Evolutionary conservation across 2,113 vertebrate species (phyloP).

Genomic region (Sylvietta virens): DNA sequence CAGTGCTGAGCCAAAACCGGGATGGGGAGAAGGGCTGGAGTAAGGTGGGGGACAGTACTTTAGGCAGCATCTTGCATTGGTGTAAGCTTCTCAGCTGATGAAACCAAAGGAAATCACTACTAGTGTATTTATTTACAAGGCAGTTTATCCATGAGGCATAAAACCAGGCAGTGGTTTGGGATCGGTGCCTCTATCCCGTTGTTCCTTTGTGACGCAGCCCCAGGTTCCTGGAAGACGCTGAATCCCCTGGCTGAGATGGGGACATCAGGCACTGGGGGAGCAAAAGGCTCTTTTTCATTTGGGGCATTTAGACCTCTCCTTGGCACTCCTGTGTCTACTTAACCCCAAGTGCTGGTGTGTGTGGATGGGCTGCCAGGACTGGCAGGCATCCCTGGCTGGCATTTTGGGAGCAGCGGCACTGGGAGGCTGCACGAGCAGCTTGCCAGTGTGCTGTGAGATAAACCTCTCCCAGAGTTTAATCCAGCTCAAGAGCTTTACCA

Average conservation of each 20-base stretch:
- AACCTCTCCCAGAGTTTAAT: background rate
- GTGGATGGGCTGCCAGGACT: background rate
- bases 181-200: background rate
- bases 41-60: background rate
- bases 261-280: background rate
- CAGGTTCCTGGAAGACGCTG: background rate
- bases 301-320: background rate
- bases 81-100: fast-evolving
- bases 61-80: background rate
- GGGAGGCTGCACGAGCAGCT: background rate
- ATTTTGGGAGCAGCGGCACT: fast-evolving
- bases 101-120: background rate
- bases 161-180: background rate
- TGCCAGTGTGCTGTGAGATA: background rate
- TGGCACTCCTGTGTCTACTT: fast-evolving
- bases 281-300: background rate
- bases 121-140: background rate
- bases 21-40: background rate
- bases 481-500: background rate
- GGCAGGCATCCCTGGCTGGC: fast-evolving
- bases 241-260: background rate
- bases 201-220: background rate
- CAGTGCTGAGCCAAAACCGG: fast-evolving
- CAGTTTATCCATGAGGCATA: background rate
- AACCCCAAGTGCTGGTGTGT: fast-evolving